These are phyloP conservation scores for Drosophila yakuba DNA, from an alignment of 1,140 invertebrate genomes.

Conservation along the genomic window DNA sequence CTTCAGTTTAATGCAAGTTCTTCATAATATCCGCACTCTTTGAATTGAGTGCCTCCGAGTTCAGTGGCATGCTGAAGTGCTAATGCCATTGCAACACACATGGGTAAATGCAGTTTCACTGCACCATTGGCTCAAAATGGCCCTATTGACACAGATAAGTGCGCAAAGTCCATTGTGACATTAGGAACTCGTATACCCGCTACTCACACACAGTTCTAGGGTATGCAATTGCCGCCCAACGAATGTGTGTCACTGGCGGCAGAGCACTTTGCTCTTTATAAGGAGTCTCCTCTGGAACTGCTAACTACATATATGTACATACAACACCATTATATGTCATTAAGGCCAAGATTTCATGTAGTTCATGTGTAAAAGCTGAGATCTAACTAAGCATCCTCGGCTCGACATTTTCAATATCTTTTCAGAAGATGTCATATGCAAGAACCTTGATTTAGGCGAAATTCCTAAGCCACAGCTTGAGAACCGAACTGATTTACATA, in stretches of 20 bases:
- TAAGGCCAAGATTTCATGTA: too few species aligned
- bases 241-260: slow-evolving; percentile 27
- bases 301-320: too few species aligned
- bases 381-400: too few species aligned
- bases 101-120: slow-evolving; percentile 47
- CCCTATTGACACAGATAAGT: slow-evolving; percentile 51
- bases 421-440: neutral
- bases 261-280: slow-evolving; percentile 14
- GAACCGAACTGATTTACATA: slow-evolving; percentile 3
- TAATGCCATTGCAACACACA: slow-evolving; percentile 48
- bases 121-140: slow-evolving; percentile 44
- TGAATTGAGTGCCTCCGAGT: slow-evolving; percentile 41
- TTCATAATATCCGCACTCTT: slow-evolving; percentile 46
- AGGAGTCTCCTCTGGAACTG: neutral
- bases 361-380: too few species aligned
- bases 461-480: slow-evolving; percentile 3
- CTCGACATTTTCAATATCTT: neutral
- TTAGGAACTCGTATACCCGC: slow-evolving; percentile 33
- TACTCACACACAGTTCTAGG: slow-evolving; percentile 5
- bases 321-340: neutral
- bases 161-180: slow-evolving; percentile 42
- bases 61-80: slow-evolving; percentile 49
- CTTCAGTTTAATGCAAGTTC: slow-evolving; percentile 55
- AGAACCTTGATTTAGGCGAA: neutral
- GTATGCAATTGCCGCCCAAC: slow-evolving; percentile 23